Percentiles rank a stretch among this genome's conserved stretches.
Conservation (phyloP, 1,140 invertebrate species). For the Gryllus bimaculatus region DNA sequence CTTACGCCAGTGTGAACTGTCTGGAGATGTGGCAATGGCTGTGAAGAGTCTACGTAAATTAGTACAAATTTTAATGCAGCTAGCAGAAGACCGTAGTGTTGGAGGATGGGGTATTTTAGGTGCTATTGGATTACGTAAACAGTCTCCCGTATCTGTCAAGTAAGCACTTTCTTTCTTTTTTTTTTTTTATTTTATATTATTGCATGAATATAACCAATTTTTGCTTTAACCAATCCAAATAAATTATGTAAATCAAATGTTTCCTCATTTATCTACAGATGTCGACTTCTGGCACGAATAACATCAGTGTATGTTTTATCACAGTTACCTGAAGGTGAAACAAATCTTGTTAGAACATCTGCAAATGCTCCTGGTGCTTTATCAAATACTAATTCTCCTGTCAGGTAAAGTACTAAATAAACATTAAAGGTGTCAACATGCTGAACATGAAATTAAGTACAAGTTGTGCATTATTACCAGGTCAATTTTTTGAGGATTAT, state of each 20-base stretch:
- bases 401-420: conserved; percentile 27
- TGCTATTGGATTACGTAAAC: conserved; percentile 52
- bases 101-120: conserved; percentile 49
- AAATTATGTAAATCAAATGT: no score
- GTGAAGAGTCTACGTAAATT: conserved; percentile 41
- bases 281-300: conserved; percentile 36
- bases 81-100: conserved; percentile 46
- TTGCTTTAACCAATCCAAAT: no score
- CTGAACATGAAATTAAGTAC: no score
- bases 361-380: conserved; percentile 33
- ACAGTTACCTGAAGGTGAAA: conserved; percentile 40
- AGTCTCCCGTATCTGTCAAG: conserved; percentile 45
- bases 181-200: conserved; percentile 15
- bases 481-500: no score
- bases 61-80: conserved; percentile 35
- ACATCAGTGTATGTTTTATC: conserved; percentile 37
- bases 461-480: no score
- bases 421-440: no score
- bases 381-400: conserved; percentile 23
- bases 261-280: conserved; percentile 29
- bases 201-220: conserved; percentile 5
- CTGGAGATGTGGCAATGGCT: conserved; percentile 33
- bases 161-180: conserved; percentile 27
- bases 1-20: conserved; percentile 39
- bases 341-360: conserved; percentile 29